phyloP scores from a whole-genome alignment of 2,113 vertebrate genomes.

The Anguilla japonica region DNA sequence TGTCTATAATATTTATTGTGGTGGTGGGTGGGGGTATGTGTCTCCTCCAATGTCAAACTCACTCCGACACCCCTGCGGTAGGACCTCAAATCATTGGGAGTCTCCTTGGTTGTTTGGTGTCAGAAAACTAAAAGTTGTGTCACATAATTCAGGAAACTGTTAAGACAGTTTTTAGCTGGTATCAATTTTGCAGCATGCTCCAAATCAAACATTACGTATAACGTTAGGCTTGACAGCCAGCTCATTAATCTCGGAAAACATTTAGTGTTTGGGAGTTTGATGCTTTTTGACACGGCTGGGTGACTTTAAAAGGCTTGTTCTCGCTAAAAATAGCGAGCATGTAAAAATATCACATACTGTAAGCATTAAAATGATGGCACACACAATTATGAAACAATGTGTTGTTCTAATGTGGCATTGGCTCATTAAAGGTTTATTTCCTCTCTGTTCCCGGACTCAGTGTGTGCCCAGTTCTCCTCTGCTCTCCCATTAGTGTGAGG shows the following conservation, averaged over 20 bases:
- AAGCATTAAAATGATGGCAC: neutral
- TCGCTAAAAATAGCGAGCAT: neutral
- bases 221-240: neutral
- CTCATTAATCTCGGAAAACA: neutral
- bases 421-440: neutral
- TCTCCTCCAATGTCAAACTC: no score
- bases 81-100: no score
- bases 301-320: neutral
- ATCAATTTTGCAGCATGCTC: neutral
- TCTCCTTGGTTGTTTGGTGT: no score
- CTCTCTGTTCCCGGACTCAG: neutral
- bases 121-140: no score
- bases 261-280: neutral
- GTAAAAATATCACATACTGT: neutral
- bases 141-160: neutral
- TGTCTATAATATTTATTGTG: no score
- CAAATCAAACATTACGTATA: neutral
- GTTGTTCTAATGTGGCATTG: neutral
- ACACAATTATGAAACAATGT: neutral
- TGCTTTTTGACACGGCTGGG: neutral
- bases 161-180: neutral
- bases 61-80: no score
- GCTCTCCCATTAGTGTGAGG: neutral
- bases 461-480: neutral
- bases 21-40: no score